These are phyloP conservation scores for Smutsia gigantea DNA, from an alignment of 2,797 vertebrate genomes.

Conservation along the genomic window DNA sequence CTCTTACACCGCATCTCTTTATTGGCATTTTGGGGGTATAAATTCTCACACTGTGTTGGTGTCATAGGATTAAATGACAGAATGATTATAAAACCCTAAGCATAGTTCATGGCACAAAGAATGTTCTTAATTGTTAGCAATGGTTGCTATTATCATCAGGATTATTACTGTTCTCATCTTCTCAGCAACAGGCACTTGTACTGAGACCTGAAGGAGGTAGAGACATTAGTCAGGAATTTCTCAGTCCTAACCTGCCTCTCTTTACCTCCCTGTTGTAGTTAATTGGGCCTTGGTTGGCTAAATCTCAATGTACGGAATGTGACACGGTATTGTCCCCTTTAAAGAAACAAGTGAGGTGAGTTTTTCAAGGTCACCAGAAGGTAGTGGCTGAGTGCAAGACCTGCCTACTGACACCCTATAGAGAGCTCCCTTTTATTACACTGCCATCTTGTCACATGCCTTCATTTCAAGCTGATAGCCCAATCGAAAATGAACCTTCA, in stretches of 20 bases:
- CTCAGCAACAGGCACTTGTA: not conserved
- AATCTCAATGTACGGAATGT: not conserved
- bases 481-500: not conserved
- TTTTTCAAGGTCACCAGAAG: not conserved
- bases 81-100: not conserved
- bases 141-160: not conserved
- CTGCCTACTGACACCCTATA: not conserved
- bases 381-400: not conserved
- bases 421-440: not conserved
- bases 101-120: not conserved
- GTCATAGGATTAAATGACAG: not conserved
- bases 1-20: conserved; percentile 43
- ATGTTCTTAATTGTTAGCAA: not conserved
- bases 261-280: not conserved
- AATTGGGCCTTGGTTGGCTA: not conserved
- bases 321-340: not conserved
- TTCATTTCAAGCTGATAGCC: conserved; percentile 20
- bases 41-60: not conserved
- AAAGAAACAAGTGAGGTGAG: not conserved
- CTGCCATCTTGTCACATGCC: not conserved
- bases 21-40: conserved; percentile 31
- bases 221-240: not conserved
- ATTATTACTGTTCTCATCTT: not conserved
- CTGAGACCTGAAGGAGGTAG: not conserved
- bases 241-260: not conserved